Evolutionary conservation across 2,888 invertebrate genomes (phyloP), one percentile per base, ranked within the genome.

Genomic region (Leptopilina myrica): DNA sequence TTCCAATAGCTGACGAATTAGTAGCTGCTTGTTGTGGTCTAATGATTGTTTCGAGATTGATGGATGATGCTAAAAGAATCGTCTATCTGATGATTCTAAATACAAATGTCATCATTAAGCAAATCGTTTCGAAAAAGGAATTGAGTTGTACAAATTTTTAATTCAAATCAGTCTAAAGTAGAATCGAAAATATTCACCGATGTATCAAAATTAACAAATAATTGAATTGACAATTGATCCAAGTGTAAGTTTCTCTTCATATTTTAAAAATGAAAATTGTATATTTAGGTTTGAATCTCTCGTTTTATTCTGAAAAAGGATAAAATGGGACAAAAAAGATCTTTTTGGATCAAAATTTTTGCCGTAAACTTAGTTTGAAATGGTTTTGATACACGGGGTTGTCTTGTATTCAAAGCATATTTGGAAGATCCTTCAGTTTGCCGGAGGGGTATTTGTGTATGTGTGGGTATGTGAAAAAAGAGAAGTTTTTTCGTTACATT

Each of bases 401-500:
- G n/a, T 6, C 26, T 15, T 40, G 33, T 56, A 33, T 53, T 56
- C 20, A n/a, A 9, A 56, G 73, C n/a, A 56, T 33, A 56, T 73
- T 73, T 73, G 79, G 78, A 79, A 81, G 59, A 78, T 78, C 65
- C 80, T 77, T 77, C 76, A 82, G 80, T 80, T 49, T 66, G 80
- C 69, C 76, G 75, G 75, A 77, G 81, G 76, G 76, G 79, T 75
- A 15, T 8, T 79, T 43, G 33, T 33, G 33, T 5, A 7, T 43
- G 7, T 43, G 43, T 43, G 20, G 20, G 43, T 33, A 43, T 43
- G 43, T 33, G 46, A 75, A 81, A 73, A 59, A 33, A 56, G 33
- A 73, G 78, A 80, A 84, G 80, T 81, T 80, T 80, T 84, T 81
- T 84, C 80, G 80, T 79, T 81, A 84, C 80, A 79, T 81, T 81